Evolutionary conservation across 1,140 invertebrate species (phyloP), one percentile per base, ranked within the genome.

Genomic region (Lycorma delicatula): DNA sequence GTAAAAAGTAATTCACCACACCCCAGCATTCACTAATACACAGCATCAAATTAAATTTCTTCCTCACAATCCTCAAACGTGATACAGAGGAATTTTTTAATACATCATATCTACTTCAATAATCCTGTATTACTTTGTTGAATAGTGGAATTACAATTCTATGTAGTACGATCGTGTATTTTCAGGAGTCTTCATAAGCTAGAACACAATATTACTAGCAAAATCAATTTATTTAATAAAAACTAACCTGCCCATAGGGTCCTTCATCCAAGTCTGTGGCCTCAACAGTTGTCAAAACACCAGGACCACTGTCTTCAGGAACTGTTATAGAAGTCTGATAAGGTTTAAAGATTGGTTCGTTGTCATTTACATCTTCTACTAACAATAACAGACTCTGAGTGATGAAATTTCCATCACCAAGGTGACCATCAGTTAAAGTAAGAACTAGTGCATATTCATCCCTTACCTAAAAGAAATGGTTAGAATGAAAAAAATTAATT

Each of bases 351-450:
- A 91, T 79, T 3, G 92, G 91, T 59, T 83, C 82, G 75, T 92
- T 92, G 74, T 95, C 92, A 66, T 95, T 95, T 9, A 91, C 85
- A 71, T 96, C 92, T 74, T 94, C 91, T 0, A 95, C 89, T 47
- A 93, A 75, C 13, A 94, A 72, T 53, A 94, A 73, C 52, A 95
- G 79, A 67, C 89, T 91, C 74, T 94, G 91, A 3, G 89, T 93
- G 56, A 96, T 87, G 73, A 84, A 93, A 70, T 91, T 91, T 47
- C 88, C 87, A 46, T 91, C 86, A 1, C 87, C 88, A 23, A 93
- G 78, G 66, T 86, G 83, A 46, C 89, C 89, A 71, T 96, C 92
- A 1, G 90, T 94, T 59, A 96, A 72, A 1, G 91, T 95, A 62
- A 96, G 73, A 29, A 95, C 85, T 61, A 95, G 74, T 44, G 85